Base-by-base conservation (phyloP, 2,888 invertebrate species). In the Lasioglossum oenotherae region DNA sequence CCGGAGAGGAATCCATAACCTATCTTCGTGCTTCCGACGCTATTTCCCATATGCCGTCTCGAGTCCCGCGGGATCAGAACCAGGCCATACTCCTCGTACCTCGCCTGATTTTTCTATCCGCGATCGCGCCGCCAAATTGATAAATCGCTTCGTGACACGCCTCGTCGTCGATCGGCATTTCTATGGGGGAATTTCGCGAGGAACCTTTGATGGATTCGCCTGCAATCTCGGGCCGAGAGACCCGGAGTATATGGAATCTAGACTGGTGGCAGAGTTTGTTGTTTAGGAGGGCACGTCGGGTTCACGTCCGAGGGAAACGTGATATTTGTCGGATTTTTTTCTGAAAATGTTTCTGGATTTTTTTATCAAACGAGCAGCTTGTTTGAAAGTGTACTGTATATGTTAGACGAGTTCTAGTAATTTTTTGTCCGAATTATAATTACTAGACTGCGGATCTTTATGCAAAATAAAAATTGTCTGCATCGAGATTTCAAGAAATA, bases 51-150 rank as follows among this genome's bases (percentile, higher is more conserved):
- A 53, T 72, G 77, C 60, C 76, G 35, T 72, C n/a, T 53, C 74
- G 69, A 72, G 81, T 87, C 91, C 84, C 91, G 67, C 10, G 89
- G 85, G 90, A 90, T 31, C 31, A 60, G 71, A 74, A 75, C 80
- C 67, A 31, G 82, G 67, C 77, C 64, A 72, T 53, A 23, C 78
- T 78, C 6, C 79, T 71, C 71, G 82, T 14, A 23, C 35, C 69
- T 12, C 76, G 77, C 35, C 81, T 75, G 78, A 83, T 88, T 85
- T 78, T 86, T 90, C 80, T 80, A 57, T 60, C 81, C 75, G 38
- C 44, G 74, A 41, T 80, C 78, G 77, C 78, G 31, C 27, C 71
- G 67, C 74, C 44, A 89, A 91, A 91, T 90, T 91, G 90, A 91
- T 87, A 89, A 91, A 90, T 89, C 84, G 89, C 71, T 74, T 35